Evolutionary conservation across 1,140 invertebrate species (phyloP).

Genomic region (Papilio glaucus): DNA sequence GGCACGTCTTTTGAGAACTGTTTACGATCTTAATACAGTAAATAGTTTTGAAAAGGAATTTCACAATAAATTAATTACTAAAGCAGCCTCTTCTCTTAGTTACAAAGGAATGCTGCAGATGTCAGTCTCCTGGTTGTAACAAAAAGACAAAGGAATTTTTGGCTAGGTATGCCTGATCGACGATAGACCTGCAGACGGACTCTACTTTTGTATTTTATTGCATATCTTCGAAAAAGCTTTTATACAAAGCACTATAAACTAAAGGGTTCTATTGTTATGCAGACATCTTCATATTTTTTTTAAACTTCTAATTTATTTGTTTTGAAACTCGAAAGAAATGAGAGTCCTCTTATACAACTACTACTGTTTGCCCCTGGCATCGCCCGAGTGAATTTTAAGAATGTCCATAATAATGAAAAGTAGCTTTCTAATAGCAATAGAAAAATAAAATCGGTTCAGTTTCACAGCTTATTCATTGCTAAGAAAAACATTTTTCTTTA

Average conservation of each 20-base stretch:
- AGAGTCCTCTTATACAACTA: neutral
- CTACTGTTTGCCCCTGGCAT: neutral
- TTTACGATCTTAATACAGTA: neutral
- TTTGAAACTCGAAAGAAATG: neutral
- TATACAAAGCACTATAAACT: slow-evolving; percentile 25
- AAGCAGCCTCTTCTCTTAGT: neutral
- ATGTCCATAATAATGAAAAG: neutral
- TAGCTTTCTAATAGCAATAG: neutral
- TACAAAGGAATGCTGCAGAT: slow-evolving; percentile 30
- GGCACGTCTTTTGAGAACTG: neutral
- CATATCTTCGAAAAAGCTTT: slow-evolving; percentile 27
- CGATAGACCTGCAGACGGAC: slow-evolving; percentile 29
- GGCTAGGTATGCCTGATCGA: slow-evolving; percentile 35
- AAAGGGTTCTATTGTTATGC: slow-evolving; percentile 14
- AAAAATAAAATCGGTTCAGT: neutral
- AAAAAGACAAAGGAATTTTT: slow-evolving; percentile 36
- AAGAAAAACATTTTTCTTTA: too few relatives aligned
- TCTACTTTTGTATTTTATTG: slow-evolving; percentile 27
- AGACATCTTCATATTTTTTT: neutral
- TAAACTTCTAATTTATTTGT: slow-evolving; percentile 2
- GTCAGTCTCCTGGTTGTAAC: slow-evolving; percentile 25
- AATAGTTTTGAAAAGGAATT: slow-evolving; percentile 6
- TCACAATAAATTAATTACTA: neutral
- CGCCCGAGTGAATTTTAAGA: neutral
- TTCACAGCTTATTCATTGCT: too few relatives aligned